A percentile compares a stretch with the other conserved stretches of the same genome.
Evolutionary conservation across 1,140 invertebrate species (phyloP).

Genomic region (Drosophila nannoptera): DNA sequence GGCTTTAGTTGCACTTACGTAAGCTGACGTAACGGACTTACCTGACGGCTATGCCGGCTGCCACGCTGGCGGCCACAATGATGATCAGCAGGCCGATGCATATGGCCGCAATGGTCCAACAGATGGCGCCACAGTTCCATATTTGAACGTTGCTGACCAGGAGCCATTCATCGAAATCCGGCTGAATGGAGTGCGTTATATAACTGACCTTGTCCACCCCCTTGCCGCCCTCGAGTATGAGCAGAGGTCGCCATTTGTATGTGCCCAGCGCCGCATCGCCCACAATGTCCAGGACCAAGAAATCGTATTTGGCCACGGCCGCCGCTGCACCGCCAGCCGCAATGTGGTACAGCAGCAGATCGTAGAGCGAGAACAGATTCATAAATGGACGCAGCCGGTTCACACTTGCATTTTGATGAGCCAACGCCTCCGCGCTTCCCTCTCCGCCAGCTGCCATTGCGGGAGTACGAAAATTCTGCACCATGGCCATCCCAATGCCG

Average conservation of each 20-base stretch:
- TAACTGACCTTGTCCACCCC: constrained; percentile 37
- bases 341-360: constrained; percentile 61
- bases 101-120: constrained; percentile 74
- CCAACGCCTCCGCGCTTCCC: neutral
- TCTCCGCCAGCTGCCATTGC: neutral
- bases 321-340: constrained; percentile 9
- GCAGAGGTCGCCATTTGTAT: constrained; percentile 71
- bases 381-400: constrained; percentile 58
- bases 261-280: constrained; percentile 26
- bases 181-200: constrained; percentile 72
- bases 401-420: constrained; percentile 36
- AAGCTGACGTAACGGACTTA: constrained; percentile 37
- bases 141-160: constrained; percentile 65
- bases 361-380: constrained; percentile 73
- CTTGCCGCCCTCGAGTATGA: constrained; percentile 67
- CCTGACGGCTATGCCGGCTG: constrained; percentile 71
- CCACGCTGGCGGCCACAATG: constrained; percentile 66
- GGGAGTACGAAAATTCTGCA: constrained; percentile 63
- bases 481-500: constrained; percentile 58
- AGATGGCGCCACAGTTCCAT: constrained; percentile 75
- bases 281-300: constrained; percentile 74
- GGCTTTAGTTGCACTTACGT: neutral
- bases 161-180: constrained; percentile 75
- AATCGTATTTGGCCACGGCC: constrained; percentile 69
- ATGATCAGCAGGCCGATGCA: constrained; percentile 61